phyloP scores from a whole-genome alignment of 30 jellyfish, hydroid and myxozoan species.

The Rhopilema esculentum region DNA sequence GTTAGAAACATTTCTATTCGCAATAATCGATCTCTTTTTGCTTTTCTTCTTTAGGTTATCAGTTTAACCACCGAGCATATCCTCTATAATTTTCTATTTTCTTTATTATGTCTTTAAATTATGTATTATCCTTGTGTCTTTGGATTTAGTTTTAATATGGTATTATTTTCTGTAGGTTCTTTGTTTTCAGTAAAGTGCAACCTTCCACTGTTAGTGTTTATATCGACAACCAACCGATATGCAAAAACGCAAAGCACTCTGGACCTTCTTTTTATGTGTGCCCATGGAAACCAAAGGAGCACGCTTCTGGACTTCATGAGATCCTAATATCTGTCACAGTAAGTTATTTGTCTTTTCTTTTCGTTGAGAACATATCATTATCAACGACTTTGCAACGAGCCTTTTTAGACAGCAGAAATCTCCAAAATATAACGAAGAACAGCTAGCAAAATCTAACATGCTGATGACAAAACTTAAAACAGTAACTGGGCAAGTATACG shows the following conservation, averaged over 20 bases:
- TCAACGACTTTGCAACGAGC: no score
- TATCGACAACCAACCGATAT: conserved; percentile 55
- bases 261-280: conserved; percentile 71
- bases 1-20: background rate
- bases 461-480: no score
- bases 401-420: no score
- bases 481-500: no score
- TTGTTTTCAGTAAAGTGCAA: conserved; percentile 35
- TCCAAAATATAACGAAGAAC: background rate
- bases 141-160: background rate
- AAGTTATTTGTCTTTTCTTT: background rate
- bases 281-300: conserved; percentile 79
- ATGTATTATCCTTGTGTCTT: no score
- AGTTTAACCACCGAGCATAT: background rate
- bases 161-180: conserved; percentile 61
- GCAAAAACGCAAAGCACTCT: conserved; percentile 57
- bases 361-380: background rate
- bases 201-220: conserved; percentile 26
- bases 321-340: conserved; percentile 59
- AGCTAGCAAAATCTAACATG: background rate
- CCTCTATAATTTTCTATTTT: background rate
- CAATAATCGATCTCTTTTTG: background rate
- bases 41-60: background rate
- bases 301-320: conserved; percentile 57
- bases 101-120: no score